A percentile compares a stretch with the other conserved stretches of the same genome.
Evolutionary conservation across 2,888 invertebrate species (phyloP).

Genomic region (Halictus quadricinctus): DNA sequence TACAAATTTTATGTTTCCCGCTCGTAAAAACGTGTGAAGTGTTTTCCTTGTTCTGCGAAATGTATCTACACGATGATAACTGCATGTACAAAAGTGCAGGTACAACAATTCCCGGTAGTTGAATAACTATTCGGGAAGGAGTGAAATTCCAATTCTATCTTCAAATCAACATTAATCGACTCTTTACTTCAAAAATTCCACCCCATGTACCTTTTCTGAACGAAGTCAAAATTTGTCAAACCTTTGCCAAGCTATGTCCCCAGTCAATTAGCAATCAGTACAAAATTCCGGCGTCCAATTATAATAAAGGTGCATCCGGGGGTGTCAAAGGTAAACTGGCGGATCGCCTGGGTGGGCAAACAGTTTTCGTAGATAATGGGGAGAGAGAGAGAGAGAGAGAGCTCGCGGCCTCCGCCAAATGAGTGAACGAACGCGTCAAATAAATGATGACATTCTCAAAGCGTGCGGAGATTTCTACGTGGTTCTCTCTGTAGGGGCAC

Average conservation of each 20-base stretch:
- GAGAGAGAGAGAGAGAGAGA: slow-evolving; percentile 10
- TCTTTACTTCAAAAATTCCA: background rate
- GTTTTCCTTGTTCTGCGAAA: too few relatives aligned
- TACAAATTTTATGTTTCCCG: too few relatives aligned
- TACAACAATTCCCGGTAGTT: too few relatives aligned
- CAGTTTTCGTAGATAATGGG: slow-evolving; percentile 37
- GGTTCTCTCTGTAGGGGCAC: background rate
- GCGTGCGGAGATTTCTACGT: slow-evolving; percentile 36
- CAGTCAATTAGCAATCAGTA: too few relatives aligned
- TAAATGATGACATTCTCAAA: slow-evolving; percentile 54
- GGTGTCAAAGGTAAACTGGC: background rate
- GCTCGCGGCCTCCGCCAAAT: slow-evolving; percentile 17
- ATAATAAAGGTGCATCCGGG: background rate
- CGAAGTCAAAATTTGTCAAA: background rate
- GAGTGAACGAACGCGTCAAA: slow-evolving; percentile 46
- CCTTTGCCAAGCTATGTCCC: background rate
- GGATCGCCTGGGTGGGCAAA: slow-evolving; percentile 4
- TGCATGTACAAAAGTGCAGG: too few relatives aligned
- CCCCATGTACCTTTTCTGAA: background rate
- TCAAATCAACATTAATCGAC: too few relatives aligned
- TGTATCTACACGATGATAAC: too few relatives aligned
- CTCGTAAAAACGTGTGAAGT: too few relatives aligned
- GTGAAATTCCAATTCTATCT: background rate
- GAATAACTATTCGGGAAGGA: too few relatives aligned
- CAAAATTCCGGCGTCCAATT: background rate